Evolutionary conservation across 2,888 invertebrate genomes (phyloP), one percentile per base, ranked within the genome.

Genomic region (Lottia scabra): DNA sequence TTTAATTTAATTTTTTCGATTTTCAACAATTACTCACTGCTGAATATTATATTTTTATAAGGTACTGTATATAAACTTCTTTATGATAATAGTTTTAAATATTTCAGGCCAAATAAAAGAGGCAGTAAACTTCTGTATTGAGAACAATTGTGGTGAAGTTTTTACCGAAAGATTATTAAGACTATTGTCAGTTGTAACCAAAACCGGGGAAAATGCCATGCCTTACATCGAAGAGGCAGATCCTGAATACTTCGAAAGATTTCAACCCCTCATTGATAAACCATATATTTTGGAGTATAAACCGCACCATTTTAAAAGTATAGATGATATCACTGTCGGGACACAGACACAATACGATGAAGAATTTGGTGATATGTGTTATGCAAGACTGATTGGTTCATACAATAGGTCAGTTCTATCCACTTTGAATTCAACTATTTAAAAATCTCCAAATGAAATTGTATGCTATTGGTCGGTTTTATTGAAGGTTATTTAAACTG

Each of bases 301-400:
- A 27, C 75, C 80, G 0, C 67, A 75, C 6, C 68, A 48, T 63
- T 78, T 83, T 46, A 66, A 48, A 8, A 68, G 71, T 5, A 70
- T 75, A 6, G 63, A 38, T 8, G 27, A 67, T 10, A 70, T 72
- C 2, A 63, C 46, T 10, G 44, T 72, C 1, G 82, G 82, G 19
- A 43, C 43, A 30, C 19, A 67, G 44, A 46, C 70, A 1, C 27
- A 71, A 19, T 78, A 78, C 56, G 67, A 75, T 66, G 84, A 85
- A 65, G 82, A 82, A 3, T 70, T 63, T 2, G 85, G 84, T 3
- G 84, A 85, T 56, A 70, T 67, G 16, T 85, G 84, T 66, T 81
- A 80, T 70, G 78, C 81, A 44, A 71, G 81, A 62, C 62, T 85
- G 56, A 68, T 85, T 70, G 84, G 84, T 38, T 83, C 83, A 1